These are phyloP conservation scores for Galagoides demidoff DNA, from an alignment of 2,797 vertebrate genomes.

Conservation along the genomic window DNA sequence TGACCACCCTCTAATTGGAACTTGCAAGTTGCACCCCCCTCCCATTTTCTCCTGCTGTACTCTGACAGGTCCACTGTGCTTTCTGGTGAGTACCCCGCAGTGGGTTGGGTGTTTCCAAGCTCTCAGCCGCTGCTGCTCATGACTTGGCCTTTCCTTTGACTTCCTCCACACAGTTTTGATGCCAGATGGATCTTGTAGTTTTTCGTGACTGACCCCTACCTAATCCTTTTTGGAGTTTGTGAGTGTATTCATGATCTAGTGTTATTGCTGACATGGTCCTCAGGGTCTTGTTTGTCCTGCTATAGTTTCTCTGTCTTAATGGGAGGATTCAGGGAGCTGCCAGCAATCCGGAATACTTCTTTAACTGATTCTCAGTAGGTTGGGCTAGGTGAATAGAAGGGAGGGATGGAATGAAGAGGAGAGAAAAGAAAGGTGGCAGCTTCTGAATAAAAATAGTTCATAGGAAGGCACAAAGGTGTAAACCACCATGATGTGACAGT, in stretches of 20 bases:
- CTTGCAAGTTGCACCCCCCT: neutral
- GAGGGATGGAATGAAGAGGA: neutral
- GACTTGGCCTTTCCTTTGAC: neutral
- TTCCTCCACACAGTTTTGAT: neutral
- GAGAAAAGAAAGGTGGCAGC: neutral
- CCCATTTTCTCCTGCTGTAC: neutral
- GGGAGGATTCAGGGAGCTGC: neutral
- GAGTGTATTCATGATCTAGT: neutral
- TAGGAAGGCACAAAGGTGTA: neutral
- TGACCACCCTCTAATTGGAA: neutral
- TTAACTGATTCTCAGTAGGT: neutral
- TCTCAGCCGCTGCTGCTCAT: neutral
- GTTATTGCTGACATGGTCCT: neutral
- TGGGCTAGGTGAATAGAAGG: neutral
- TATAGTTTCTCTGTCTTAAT: neutral
- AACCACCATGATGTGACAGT: neutral
- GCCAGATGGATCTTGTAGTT: neutral
- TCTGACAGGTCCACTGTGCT: neutral
- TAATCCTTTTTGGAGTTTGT: neutral
- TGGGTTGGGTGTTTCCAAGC: neutral
- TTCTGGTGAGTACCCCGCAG: neutral
- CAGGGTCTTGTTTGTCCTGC: neutral
- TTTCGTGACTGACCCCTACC: neutral
- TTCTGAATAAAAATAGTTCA: neutral
- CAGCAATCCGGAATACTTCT: conserved; percentile 24